Evolutionary conservation across 2,888 invertebrate species (phyloP), one percentile per base, ranked within the genome.

Genomic region (Polyommatus iphigenia): DNA sequence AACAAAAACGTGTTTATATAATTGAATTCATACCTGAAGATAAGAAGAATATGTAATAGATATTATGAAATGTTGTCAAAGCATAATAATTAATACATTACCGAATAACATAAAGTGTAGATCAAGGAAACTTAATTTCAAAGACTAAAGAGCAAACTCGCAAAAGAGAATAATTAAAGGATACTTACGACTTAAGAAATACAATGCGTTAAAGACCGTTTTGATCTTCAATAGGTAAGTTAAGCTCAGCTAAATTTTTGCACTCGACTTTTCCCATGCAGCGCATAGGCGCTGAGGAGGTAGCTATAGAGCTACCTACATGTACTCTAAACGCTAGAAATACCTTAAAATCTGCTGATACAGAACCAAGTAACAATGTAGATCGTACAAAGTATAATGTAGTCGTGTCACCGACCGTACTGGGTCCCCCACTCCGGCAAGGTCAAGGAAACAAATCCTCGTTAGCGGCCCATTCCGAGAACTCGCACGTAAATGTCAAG

Each of bases 391-490:
- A 10, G 59, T 41, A 82, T 86, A 90, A 90, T 90, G 87, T 85
- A 91, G 89, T 84, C 87, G 83, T 89, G 93, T 92, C 90, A 89
- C 87, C 88, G 90, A 91, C 91, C 91, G 91, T 81, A 80, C 80
- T 82, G 84, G 81, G 81, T 82, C 86, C 88, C 86, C 87, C 82
- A 85, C 87, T 90, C 88, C 84, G 85, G 84, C 92, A 93, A 93
- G 93, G 93, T 92, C 92, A 92, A 89, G 87, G 81, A 46, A 54
- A 75, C 73, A 73, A 41, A 73, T 85, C 87, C 85, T 82, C 81
- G 79, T 82, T 83, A 84, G 83, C 84, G 84, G 82, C 84, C 84
- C 88, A 90, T 90, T 90, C 88, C 85, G 83, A 87, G 88, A 87
- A 79, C 75, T 78, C 79, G 75, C 79, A 79, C 79, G 32, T 57